Base-by-base conservation (phyloP, 1,140 invertebrate genomes). In the Halesus radiatus region DNA sequence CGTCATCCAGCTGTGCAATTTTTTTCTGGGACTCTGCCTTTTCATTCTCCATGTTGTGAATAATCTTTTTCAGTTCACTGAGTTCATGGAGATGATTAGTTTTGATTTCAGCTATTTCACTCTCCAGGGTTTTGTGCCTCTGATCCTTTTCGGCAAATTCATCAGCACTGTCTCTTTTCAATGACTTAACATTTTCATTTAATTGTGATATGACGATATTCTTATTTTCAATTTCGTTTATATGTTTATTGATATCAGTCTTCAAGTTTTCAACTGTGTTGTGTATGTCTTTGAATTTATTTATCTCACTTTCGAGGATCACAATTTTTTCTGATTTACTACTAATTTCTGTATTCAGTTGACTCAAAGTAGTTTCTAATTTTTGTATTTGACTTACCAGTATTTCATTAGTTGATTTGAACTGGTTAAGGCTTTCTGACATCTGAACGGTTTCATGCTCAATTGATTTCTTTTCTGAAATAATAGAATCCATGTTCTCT, bases 31-130 rank as follows among this genome's bases (percentile, higher is more conserved):
- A 87, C 62, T 92, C 89, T 68, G 87, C 86, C 62, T 91, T 88
- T 82, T 90, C 87, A 80, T 85, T 90, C 80, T 89, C 86, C 60
- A 93, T 85, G 64, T 90, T 85, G 88, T 91, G 84, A 86, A 90
- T 85, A 86, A 66, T 72, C 22, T 78, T 75, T 68, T 64, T 75
- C 10, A 85, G 60, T 74, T 84, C 74, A 23, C 45, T 81, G 13
- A 76, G 68, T 80, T 54, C 82, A 52, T 79, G 66, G 3, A 72
- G 66, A 73, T 95, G 93, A 1, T 90, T 90, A 37, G 91, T 81
- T 83, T 91, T 91, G 79, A 93, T 92, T 3, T 89, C 90, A 84
- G 94, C 92, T 13, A 89, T 72, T 85, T 95, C 92, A 7, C 86
- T 74, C 7, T 79, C 78, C 29, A 79, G 18, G 18, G n/a, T 16